These are phyloP conservation scores for Idaea dimidiata DNA, from an alignment of 2,888 invertebrate species.

Conservation along the genomic window DNA sequence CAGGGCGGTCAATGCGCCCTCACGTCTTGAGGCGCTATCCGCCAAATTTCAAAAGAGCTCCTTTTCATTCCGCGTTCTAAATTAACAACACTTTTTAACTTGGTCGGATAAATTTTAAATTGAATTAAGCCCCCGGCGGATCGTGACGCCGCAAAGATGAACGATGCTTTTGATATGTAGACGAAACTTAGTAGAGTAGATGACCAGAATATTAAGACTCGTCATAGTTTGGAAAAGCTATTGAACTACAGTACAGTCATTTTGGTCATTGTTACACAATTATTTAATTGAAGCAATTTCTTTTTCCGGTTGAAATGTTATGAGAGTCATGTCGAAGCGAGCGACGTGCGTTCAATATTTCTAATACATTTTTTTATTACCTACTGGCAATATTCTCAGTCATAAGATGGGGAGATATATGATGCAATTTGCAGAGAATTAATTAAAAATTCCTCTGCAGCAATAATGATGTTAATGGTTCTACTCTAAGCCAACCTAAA, in stretches of 20 bases:
- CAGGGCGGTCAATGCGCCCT: conserved; percentile 67
- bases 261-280: conserved; percentile 54
- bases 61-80: conserved; percentile 39
- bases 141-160: conserved; percentile 76
- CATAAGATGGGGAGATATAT: conserved; percentile 21
- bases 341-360: conserved; percentile 22
- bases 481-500: conserved; percentile 21
- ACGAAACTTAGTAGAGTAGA: conserved; percentile 16
- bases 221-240: conserved; percentile 21
- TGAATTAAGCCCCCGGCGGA: conserved; percentile 68
- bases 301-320: conserved; percentile 67
- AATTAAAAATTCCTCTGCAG: conserved; percentile 26
- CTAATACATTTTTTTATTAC: conserved; percentile 22
- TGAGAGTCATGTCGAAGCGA: conserved; percentile 24
- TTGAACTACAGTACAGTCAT: conserved; percentile 25
- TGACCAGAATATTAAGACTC: conserved; percentile 38
- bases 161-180: conserved; percentile 59
- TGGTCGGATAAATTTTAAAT: conserved; percentile 72
- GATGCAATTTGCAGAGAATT: conserved; percentile 23
- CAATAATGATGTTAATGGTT: conserved; percentile 23
- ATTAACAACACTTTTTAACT: conserved; percentile 63
- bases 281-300: conserved; percentile 71
- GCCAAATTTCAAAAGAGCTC: conserved; percentile 51
- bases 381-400: conserved; percentile 20
- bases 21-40: conserved; percentile 61